phyloP scores from a whole-genome alignment of 2,888 invertebrate genomes.

The Idaea aversata region DNA sequence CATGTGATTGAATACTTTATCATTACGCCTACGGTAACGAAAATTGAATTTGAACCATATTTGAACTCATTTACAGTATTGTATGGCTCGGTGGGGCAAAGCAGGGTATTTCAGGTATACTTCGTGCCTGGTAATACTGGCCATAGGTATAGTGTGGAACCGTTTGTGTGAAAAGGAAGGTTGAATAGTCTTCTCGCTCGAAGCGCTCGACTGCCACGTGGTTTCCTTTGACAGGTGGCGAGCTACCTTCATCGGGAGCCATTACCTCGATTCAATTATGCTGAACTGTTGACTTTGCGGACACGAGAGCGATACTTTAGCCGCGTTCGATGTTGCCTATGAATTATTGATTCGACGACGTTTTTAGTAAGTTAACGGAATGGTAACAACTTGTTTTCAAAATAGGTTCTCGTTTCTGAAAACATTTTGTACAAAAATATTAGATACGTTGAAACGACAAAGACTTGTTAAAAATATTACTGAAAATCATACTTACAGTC shows the following conservation, averaged over 20 bases:
- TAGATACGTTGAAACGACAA: too few species aligned
- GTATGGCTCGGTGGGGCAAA: neutral
- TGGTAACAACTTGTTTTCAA: neutral
- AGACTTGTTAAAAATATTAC: neutral
- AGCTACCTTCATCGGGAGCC: slow-evolving; percentile 31
- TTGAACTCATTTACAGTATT: slow-evolving; percentile 20
- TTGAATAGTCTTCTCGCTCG: neutral
- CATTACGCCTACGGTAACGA: slow-evolving; percentile 40
- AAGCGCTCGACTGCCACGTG: neutral
- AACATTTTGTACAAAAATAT: neutral
- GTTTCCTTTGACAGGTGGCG: neutral
- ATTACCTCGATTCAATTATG: slow-evolving; percentile 66
- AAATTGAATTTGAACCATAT: slow-evolving; percentile 50
- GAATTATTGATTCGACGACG: neutral
- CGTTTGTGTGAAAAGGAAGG: neutral
- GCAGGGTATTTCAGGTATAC: neutral
- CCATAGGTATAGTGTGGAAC: neutral
- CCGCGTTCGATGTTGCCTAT: neutral
- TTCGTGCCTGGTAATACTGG: neutral
- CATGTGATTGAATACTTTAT: slow-evolving; percentile 62
- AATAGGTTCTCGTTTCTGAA: neutral
- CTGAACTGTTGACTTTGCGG: slow-evolving; percentile 62
- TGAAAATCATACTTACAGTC: neutral
- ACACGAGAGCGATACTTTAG: slow-evolving; percentile 21
- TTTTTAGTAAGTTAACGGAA: neutral